These are phyloP conservation scores for Gila robusta DNA, from an alignment of 2,797 vertebrate genomes.

Conservation along the genomic window DNA sequence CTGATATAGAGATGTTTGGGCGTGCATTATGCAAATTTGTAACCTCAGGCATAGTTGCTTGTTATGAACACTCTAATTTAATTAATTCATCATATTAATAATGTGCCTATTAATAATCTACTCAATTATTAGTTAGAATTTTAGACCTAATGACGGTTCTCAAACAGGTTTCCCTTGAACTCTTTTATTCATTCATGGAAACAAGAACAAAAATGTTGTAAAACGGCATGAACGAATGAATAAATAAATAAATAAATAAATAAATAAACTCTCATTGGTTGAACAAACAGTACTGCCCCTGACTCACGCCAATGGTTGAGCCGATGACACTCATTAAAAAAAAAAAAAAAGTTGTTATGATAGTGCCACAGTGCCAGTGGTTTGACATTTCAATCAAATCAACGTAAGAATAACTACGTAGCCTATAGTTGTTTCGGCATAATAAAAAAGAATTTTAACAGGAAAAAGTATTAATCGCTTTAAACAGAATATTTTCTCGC, in stretches of 20 bases:
- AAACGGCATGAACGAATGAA: too few species aligned
- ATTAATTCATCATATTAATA: neutral
- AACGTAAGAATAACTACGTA: neutral
- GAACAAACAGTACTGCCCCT: neutral
- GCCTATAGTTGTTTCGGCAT: neutral
- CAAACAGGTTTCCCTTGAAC: neutral
- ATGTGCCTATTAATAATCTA: neutral
- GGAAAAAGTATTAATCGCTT: neutral
- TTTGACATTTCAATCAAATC: too few species aligned
- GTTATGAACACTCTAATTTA: neutral
- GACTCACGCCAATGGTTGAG: neutral
- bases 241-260: too few species aligned
- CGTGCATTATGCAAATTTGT: neutral
- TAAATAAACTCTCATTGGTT: neutral
- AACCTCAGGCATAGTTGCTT: neutral
- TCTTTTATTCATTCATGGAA: too few species aligned
- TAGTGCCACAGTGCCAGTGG: neutral
- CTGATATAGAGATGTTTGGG: neutral
- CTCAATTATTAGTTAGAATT: neutral
- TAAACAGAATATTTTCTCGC: neutral
- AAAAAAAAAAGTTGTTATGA: neutral
- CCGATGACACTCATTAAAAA: neutral
- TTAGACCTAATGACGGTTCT: too few species aligned
- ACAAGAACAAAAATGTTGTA: too few species aligned
- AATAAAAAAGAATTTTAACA: neutral